Evolutionary conservation across 2,888 invertebrate species (phyloP), one percentile per base, ranked within the genome.

Genomic region (Pollenia labialis): DNA sequence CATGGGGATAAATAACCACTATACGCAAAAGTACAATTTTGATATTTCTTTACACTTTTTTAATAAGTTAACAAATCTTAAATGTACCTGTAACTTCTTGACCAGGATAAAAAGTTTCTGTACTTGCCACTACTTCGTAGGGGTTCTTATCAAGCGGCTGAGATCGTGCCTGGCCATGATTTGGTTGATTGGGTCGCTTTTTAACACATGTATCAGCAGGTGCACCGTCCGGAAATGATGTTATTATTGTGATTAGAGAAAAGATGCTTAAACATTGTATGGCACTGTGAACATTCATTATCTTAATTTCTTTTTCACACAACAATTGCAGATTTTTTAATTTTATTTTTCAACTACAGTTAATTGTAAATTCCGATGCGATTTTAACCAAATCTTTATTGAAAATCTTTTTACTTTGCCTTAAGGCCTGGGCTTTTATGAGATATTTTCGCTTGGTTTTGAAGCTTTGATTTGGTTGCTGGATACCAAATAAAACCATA

Each of bases 181-280:
- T 96, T 0, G 97, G 97, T 90, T 93, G 93, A 93, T 97, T 97
- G 1, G 96, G 95, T 60, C 95, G 94, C 42, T 95, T 95, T 91
- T 96, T 97, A 4, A 97, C 97, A 91, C 97, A 97, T 48, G 96
- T 95, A 91, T 97, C 97, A 44, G 97, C 95, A 0, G 97, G 97
- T 1, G 96, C 97, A 1, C 97, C 97, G 90, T 97, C 97, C n/a
- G 97, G 97, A 91, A 97, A 97, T 86, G 93, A 85, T 83, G 93
- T 93, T 81, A 93, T 91, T 90, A 93, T 90, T 79, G 93, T 88
- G 58, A 93, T 85, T 46, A 94, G 88, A 88, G 92, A 93, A 16
- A 90, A 89, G 32, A 94, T 89, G 93, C 94, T 62, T 66, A 89
- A 81, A 71, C 87, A 81, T 72, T 80, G 23, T 32, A 89, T 87